Conservation (phyloP, 1,140 invertebrate genomes). For the Odontomachus brunneus region DNA sequence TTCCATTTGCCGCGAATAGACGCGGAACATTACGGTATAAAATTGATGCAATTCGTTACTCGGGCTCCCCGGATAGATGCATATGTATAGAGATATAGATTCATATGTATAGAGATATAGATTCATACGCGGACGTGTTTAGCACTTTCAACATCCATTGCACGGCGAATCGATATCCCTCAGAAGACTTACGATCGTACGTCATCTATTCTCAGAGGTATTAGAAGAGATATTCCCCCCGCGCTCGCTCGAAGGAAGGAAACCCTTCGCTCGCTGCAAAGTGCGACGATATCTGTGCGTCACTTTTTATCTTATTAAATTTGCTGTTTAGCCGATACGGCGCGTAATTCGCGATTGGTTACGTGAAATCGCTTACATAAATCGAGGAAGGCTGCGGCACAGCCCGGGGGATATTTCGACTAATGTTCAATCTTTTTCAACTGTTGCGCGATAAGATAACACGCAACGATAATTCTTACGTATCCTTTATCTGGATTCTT, state of each 20-base stretch:
- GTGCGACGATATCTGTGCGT: no score
- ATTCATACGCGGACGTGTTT: conserved; percentile 48
- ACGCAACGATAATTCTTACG: no score
- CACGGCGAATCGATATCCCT: conserved; percentile 26
- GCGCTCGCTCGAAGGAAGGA: not conserved
- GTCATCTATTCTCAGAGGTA: conserved; percentile 39
- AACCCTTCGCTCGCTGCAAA: not conserved
- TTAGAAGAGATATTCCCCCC: conserved; percentile 18
- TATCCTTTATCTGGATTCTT: no score
- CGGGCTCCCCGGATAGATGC: not conserved
- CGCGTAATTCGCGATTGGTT: no score
- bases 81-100: conserved; percentile 5
- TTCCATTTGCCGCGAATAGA: conserved; percentile 32
- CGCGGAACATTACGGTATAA: conserved; percentile 23
- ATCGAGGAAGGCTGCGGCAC: no score
- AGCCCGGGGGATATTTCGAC: no score
- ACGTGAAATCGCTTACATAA: no score
- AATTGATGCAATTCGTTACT: conserved; percentile 14
- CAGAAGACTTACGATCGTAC: conserved; percentile 29
- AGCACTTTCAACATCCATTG: conserved; percentile 41
- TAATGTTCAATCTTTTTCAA: no score
- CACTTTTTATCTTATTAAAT: conserved; percentile 1
- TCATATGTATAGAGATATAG: not conserved
- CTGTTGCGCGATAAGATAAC: no score
- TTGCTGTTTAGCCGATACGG: no score